phyloP scores from a whole-genome alignment of 2,797 vertebrate genomes.

The Pangasius mekongensis region DNA sequence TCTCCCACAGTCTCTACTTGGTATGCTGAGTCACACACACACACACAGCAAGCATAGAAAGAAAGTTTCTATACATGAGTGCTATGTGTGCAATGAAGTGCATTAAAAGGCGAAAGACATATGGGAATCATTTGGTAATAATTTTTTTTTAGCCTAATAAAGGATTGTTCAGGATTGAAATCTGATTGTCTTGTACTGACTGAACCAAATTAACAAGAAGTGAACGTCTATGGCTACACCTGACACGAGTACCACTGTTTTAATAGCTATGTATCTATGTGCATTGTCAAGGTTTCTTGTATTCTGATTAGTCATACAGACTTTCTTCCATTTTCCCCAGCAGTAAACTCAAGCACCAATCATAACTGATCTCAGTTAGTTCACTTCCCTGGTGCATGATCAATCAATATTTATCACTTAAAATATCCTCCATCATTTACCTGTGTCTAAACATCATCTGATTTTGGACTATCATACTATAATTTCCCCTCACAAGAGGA shows the following conservation, averaged over 20 bases:
- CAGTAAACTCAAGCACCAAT: not conserved
- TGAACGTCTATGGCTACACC: not conserved
- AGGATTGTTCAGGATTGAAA: not conserved
- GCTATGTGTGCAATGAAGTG: not conserved
- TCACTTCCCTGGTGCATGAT: not conserved
- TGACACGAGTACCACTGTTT: not conserved
- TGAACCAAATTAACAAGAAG: not conserved
- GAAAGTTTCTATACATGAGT: not conserved
- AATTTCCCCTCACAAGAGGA: not conserved
- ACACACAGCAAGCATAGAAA: slow-evolving; percentile 30
- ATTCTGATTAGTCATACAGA: not conserved
- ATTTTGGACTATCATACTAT: not conserved
- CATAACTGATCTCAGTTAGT: not conserved
- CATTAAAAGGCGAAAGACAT: not conserved
- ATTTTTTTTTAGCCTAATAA: not conserved
- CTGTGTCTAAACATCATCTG: not conserved
- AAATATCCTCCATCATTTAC: not conserved
- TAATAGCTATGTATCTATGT: not conserved
- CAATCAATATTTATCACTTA: not conserved
- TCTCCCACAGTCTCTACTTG: slow-evolving; percentile 59
- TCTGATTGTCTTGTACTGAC: not conserved
- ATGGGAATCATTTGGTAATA: not conserved
- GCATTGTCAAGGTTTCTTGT: not conserved
- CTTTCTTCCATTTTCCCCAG: not conserved
- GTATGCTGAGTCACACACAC: slow-evolving; percentile 67